phyloP scores from a whole-genome alignment of 2,797 vertebrate species.

The Pseudochirops cupreus region DNA sequence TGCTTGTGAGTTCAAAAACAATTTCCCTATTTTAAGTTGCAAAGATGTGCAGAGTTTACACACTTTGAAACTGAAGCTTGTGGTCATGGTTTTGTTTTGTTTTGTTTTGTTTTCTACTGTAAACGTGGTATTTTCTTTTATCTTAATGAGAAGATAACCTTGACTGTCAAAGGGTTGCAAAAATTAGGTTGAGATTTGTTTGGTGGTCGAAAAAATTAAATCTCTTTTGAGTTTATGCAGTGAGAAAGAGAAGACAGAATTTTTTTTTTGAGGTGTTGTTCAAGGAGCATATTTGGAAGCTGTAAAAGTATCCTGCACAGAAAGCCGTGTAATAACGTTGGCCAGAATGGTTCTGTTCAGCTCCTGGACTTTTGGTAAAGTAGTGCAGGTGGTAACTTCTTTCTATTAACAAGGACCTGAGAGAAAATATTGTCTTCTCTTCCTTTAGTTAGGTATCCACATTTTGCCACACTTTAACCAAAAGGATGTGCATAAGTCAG shows the following conservation, averaged over 20 bases:
- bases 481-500: slow-evolving; percentile 39
- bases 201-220: not conserved
- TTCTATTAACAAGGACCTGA: slow-evolving; percentile 50
- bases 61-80: slow-evolving; percentile 33
- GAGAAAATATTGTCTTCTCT: slow-evolving; percentile 32
- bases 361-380: slow-evolving; percentile 18
- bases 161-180: slow-evolving; percentile 56
- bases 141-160: slow-evolving; percentile 75
- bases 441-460: slow-evolving; percentile 36
- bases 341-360: slow-evolving; percentile 12
- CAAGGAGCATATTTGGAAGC: slow-evolving; percentile 43
- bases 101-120: slow-evolving; percentile 84
- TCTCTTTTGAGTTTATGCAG: slow-evolving; percentile 39
- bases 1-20: slow-evolving; percentile 77
- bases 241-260: slow-evolving; percentile 47
- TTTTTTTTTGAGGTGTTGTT: not conserved
- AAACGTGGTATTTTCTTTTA: slow-evolving; percentile 77
- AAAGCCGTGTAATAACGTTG: slow-evolving; percentile 36
- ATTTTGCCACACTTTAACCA: slow-evolving; percentile 13
- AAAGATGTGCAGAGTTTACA: slow-evolving; percentile 84
- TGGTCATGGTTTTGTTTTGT: not conserved
- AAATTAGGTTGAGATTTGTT: slow-evolving; percentile 42
- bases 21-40: slow-evolving; percentile 80
- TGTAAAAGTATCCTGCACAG: not conserved
- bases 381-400: not conserved